Evolutionary conservation across 2,113 vertebrate genomes (phyloP).

Genomic region (Shinisaurus crocodilurus): DNA sequence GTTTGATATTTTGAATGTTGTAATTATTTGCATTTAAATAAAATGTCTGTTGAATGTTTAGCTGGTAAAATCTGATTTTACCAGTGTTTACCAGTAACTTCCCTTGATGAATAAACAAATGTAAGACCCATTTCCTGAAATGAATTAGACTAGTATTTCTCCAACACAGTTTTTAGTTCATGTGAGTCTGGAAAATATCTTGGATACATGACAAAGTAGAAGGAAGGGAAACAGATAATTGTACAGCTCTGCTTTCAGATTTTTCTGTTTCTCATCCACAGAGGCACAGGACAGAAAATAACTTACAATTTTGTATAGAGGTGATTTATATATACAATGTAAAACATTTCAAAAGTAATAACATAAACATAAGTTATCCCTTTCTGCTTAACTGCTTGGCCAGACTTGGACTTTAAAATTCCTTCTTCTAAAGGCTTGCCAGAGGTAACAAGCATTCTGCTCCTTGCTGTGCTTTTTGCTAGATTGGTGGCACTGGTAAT

Average conservation of each 20-base stretch:
- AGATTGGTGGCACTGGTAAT: background rate
- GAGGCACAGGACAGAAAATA: background rate
- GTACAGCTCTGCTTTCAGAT: background rate
- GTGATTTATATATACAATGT: background rate
- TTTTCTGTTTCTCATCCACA: background rate
- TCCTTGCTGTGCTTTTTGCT: background rate
- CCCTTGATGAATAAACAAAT: conserved; percentile 67
- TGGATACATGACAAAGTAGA: background rate
- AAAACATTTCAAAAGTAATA: background rate
- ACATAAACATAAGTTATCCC: background rate
- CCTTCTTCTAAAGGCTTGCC: background rate
- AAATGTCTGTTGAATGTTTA: conserved; percentile 66
- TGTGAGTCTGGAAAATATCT: background rate
- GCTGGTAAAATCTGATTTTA: conserved; percentile 61
- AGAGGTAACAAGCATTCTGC: background rate
- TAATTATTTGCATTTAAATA: conserved; percentile 67
- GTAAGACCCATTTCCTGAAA: conserved; percentile 21
- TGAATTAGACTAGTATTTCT: background rate
- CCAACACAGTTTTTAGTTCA: background rate
- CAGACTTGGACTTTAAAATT: background rate
- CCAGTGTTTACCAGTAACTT: conserved; percentile 61
- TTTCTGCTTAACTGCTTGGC: background rate
- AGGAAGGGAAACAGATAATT: background rate
- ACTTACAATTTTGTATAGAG: background rate
- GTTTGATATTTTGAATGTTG: conserved; percentile 58